Evolutionary conservation across 2,888 invertebrate genomes (phyloP), one percentile per base, ranked within the genome.

Genomic region (Heliconius sara): DNA sequence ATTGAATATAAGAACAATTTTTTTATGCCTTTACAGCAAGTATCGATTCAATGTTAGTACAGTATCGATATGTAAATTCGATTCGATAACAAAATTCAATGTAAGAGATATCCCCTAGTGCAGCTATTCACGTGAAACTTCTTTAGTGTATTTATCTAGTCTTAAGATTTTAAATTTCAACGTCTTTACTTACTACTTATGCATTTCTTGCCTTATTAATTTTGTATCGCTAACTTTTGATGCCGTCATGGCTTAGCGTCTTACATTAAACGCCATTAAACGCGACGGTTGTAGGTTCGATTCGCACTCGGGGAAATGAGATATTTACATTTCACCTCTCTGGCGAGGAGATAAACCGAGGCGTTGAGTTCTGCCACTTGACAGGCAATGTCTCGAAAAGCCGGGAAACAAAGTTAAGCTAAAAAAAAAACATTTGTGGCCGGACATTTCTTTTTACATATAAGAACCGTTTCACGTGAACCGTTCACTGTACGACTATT

Each of bases 121-220:
- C 30, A 52, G 39, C 68, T 47, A 65, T 81, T 77, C 77, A 79
- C 79, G 79, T 72, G 79, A 77, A 67, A 52, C 79, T 27, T 66
- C 71, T 74, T n/a, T 71, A 13, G 34, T 73, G 57, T 73, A 72
- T 30, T n/a, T 75, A 43, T 77, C 70, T 81, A 80, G 79, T 79
- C 73, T 77, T 81, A 70, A 75, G 80, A 25, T 63, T 80, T 80
- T 78, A 76, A 78, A 68, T 78, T 80, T 80, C 66, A 22, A 68
- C 78, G 68, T 80, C 77, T 76, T 75, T 75, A 73, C 30, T 75
- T 75, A 73, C 30, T 68, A 78, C 67, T 79, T 76, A 78, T 78
- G 81, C 80, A 76, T 78, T 72, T 81, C 81, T 81, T 81, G 81
- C 81, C 81, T 81, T 76, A 77, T 81, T 80, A 75, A 67, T 77